Base-by-base conservation (phyloP, 2,113 vertebrate species). In the Hiodon alosoides region DNA sequence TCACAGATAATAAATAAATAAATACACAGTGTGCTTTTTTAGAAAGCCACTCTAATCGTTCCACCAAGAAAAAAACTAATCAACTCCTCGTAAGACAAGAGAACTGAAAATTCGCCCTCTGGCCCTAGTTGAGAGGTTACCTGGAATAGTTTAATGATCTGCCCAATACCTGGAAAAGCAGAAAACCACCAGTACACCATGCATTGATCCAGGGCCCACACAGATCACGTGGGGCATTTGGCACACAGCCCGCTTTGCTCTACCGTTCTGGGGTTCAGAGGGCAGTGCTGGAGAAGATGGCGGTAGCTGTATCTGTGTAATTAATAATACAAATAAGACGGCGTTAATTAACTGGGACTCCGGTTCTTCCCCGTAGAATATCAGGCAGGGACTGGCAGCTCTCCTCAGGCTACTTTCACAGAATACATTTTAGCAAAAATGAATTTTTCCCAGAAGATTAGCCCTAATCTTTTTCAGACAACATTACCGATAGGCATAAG, bases 291-390 rank as follows among this genome's bases (percentile, higher is more conserved):
- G 67, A 77, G 70, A 67, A 67, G 70, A 67, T 47, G 67, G 51
- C 53, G 51, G 55, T 59, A 77, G 72, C 72, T 71, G 62, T 67
- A 65, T 11, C 9, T 3, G 54, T 66, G 52, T 77, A 77, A 77
- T 77, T 71, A 77, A 77, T 72, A 72, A 72, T n/a, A 17, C 70
- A 17, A 71, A 46, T 46, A 57, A 72, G 72, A 62, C 55, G 50
- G 52, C 2, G 31, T 48, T 77, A 77, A 77, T 77, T 77, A 77
- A 64, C 70, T 11, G 47, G 48, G 53, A 72, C 31, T 72, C 69
- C 4, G 62, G 58, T 48, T 62, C 61, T 59, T 47, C 52, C 8
- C 48, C 16, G 52, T 7, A 46, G 13, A 11, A 14, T 54, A n/a
- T 54, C 55, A 53, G 7, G 7, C 46, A 31, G 13, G 53, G 9